A percentile compares a stretch with the other conserved stretches of the same genome.
phyloP scores from a whole-genome alignment of 2,888 invertebrate species.

The Pheosia gnoma region DNA sequence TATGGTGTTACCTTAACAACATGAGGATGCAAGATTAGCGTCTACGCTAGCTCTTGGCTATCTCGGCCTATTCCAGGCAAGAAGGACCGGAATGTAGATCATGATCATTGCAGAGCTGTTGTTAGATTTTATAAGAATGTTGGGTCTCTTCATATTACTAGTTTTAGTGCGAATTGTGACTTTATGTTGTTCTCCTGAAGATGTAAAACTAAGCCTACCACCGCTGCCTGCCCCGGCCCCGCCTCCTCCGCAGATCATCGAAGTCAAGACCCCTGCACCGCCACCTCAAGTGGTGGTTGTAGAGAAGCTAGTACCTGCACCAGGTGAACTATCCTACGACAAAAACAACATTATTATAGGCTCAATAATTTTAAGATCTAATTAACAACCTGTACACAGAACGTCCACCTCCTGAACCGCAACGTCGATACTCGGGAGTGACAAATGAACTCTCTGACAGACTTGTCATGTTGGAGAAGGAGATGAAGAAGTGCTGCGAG shows the following conservation, averaged over 20 bases:
- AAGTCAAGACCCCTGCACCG: neutral
- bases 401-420: slow-evolving; percentile 1
- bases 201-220: neutral
- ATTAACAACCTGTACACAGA: neutral
- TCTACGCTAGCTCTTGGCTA: too few relatives aligned
- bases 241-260: neutral
- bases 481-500: slow-evolving; percentile 61
- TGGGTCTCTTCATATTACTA: too few relatives aligned
- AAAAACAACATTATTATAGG: too few relatives aligned
- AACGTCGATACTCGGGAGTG: neutral
- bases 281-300: neutral
- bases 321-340: neutral
- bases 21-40: too few relatives aligned
- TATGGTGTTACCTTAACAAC: too few relatives aligned
- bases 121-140: too few relatives aligned
- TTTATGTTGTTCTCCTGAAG: neutral
- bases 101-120: too few relatives aligned
- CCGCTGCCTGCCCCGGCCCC: neutral
- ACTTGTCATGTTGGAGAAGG: slow-evolving; percentile 58
- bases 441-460: slow-evolving; percentile 43
- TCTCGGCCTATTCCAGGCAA: too few relatives aligned
- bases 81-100: too few relatives aligned
- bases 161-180: too few relatives aligned
- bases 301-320: neutral
- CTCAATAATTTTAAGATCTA: neutral